Evolutionary conservation across 1,140 invertebrate species (phyloP), one percentile per base, ranked within the genome.

Genomic region (Anthonomus grandis): DNA sequence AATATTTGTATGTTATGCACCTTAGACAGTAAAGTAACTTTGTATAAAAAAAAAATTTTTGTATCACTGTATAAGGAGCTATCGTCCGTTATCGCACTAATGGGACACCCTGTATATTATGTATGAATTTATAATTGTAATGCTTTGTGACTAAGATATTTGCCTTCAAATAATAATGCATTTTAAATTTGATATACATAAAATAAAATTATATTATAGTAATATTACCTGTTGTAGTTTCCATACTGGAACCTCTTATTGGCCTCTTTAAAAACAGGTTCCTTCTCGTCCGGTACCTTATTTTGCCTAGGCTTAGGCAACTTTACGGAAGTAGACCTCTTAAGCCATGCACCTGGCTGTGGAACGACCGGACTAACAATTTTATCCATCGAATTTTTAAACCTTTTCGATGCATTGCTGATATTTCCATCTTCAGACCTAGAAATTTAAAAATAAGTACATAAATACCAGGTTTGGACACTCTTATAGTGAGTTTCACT

Each of bases 361-460:
- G 89, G 90, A 59, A 95, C 86, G 1, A 94, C 91, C 4, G 91
- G 91, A 70, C 91, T 95, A 0, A 95, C 92, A 70, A 95, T 95
- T 73, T 92, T 93, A 74, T 94, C 91, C 72, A 91, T 84, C 4
- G 77, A 76, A 62, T 85, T 72, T 42, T 86, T 80, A 52, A 86
- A 74, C 70, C 84, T 82, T 57, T 81, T 81, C 23, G 62, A 57
- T 8, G 25, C 22, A 22, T 62, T 49, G 1, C 36, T 57, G 27
- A 36, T 71, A 69, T 50, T 75, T 59, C 21, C 64, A 13, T 57
- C 54, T n/a, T 57, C 54, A 22, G 42, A 48, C 15, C 45, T 53
- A 19, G 24, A 39, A 51, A 13, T 39, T 5, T 15, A 44, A 3
- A 8, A 44, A 44, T 21, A 44, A 44, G 18, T 21, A 19, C n/a